Evolutionary conservation across 2,888 invertebrate genomes (phyloP), one percentile per base, ranked within the genome.

Genomic region (Leptopterna dolabrata): DNA sequence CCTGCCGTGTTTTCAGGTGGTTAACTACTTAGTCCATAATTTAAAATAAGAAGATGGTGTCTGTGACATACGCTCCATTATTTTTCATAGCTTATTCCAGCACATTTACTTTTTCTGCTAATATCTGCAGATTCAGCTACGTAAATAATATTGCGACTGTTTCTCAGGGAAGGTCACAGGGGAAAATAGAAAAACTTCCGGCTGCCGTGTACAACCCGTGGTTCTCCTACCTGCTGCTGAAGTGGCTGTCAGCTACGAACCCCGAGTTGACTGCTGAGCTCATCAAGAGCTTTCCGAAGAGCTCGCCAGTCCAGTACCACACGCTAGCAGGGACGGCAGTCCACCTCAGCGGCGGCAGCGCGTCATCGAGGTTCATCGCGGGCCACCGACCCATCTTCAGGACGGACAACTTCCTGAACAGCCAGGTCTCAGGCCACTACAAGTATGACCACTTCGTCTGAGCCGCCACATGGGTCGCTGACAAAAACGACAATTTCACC

Each of bases 191-290:
- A 11, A 78, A 27, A 55, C 43, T 86, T 7, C 86, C 76, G 6
- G 76, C 76, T 13, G 86, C 51, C 78, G 86, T 78, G n/a, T 86
- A 86, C 63, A 86, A 86, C 27, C 86, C 86, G 6, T 86, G 76
- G 76, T 86, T 86, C 55, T 78, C 86, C n/a, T 55, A 78, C 27
- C n/a, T 78, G 24, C 11, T 86, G 45, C 78, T 86, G 24, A 86
- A 55, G n/a, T 86, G 86, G 86, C 24, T 86, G 55, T 7, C 36
- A 14, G 78, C 86, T 0, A 86, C 86, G 19, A 86, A 86, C 43
- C 86, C 86, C 3, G 41, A 55, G 41, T 55, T 76, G 27, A 63
- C 70, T 7, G 43, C 29, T 16, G n/a, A 55, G 19, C 55, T 86
- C 27, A 27, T 86, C 11, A 19, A 76, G 19, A 55, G 43, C 78